Percentiles rank a stretch among this genome's conserved stretches.
phyloP scores from a whole-genome alignment of 2,888 invertebrate genomes.

The Adela reaumurella region DNA sequence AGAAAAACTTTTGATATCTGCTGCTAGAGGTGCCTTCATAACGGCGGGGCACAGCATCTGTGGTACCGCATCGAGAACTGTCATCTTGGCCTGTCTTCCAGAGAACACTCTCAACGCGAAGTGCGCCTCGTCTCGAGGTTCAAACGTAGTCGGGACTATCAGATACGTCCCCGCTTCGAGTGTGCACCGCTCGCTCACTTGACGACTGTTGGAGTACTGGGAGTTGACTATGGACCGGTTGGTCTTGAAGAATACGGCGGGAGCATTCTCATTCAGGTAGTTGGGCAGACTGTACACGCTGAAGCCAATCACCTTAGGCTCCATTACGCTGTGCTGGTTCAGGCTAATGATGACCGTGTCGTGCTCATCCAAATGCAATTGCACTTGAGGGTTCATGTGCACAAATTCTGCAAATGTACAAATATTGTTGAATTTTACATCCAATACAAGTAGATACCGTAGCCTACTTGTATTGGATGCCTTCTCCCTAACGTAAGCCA shows the following conservation, averaged over 20 bases:
- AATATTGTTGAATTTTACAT: too few species aligned
- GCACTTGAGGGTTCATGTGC: constrained; percentile 89
- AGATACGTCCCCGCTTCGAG: constrained; percentile 80
- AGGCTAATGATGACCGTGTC: constrained; percentile 71
- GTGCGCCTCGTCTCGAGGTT: constrained; percentile 84
- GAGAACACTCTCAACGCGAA: constrained; percentile 83
- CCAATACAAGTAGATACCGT: too few species aligned
- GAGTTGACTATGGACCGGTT: constrained; percentile 85
- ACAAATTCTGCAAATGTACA: constrained; percentile 65
- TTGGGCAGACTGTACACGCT: constrained; percentile 76
- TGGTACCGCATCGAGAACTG: constrained; percentile 65
- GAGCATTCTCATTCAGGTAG: constrained; percentile 67
- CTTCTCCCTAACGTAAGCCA: too few species aligned
- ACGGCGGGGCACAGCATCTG: constrained; percentile 69
- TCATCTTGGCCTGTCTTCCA: constrained; percentile 71
- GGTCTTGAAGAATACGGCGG: constrained; percentile 77
- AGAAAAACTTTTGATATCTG: constrained; percentile 69
- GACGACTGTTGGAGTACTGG: constrained; percentile 87
- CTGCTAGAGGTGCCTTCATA: constrained; percentile 68
- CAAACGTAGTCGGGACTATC: constrained; percentile 86
- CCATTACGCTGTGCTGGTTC: constrained; percentile 87
- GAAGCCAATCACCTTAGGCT: constrained; percentile 90
- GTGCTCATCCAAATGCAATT: constrained; percentile 68
- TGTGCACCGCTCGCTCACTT: constrained; percentile 57
- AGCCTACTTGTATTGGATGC: too few species aligned